Conservation (phyloP, 2,888 invertebrate genomes). For the Belgica antarctica region DNA sequence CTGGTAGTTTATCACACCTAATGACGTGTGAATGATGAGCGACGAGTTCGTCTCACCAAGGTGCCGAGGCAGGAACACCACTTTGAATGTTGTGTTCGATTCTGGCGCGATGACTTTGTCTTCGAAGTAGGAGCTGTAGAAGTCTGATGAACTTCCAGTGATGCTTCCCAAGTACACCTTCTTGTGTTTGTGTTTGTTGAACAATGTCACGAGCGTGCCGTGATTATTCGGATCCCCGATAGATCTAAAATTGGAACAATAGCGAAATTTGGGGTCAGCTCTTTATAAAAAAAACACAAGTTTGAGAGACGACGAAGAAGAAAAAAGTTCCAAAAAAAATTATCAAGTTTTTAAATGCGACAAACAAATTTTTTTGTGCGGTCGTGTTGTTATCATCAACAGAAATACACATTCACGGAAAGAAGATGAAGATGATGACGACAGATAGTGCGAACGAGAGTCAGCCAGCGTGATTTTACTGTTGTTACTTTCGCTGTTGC, state of each 20-base stretch:
- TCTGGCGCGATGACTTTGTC: constrained; percentile 90
- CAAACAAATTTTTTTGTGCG: no score
- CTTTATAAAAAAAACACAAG: background rate
- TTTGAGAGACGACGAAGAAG: background rate
- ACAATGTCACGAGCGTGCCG: constrained; percentile 79
- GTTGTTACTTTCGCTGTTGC: background rate
- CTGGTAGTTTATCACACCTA: constrained; percentile 84
- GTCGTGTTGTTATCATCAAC: constrained; percentile 2
- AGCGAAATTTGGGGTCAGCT: background rate
- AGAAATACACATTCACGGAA: background rate
- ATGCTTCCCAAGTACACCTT: constrained; percentile 91
- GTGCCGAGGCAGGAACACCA: constrained; percentile 90
- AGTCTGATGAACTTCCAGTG: constrained; percentile 90
- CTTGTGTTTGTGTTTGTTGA: constrained; percentile 81
- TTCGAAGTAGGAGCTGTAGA: constrained; percentile 96
- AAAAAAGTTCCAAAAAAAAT: constrained; percentile 24
- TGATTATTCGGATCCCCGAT: constrained; percentile 87
- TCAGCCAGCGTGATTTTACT: background rate
- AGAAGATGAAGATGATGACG: background rate
- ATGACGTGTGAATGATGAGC: constrained; percentile 91
- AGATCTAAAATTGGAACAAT: constrained; percentile 54
- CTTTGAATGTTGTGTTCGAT: constrained; percentile 92
- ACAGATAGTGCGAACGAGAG: no score
- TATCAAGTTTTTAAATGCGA: no score
- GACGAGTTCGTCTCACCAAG: constrained; percentile 84